These are phyloP conservation scores for Eleutherodactylus coqui DNA, from an alignment of 2,797 vertebrate species.

Conservation along the genomic window DNA sequence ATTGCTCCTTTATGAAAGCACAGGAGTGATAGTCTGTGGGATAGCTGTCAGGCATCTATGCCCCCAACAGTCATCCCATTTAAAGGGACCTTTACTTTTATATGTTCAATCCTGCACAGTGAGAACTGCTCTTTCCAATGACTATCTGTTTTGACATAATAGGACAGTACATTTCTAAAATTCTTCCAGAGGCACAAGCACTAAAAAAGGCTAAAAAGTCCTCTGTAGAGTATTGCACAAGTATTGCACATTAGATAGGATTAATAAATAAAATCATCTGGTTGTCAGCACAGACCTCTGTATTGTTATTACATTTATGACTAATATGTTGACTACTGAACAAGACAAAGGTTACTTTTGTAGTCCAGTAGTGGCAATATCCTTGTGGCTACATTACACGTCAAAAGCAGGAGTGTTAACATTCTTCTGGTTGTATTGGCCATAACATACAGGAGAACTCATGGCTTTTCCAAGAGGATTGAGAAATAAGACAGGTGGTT, in stretches of 20 bases:
- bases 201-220: not conserved
- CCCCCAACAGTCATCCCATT: no score
- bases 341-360: not conserved
- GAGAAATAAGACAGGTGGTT: conserved; percentile 56
- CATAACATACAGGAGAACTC: conserved; percentile 34
- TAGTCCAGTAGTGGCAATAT: not conserved
- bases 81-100: no score
- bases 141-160: no score
- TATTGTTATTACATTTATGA: not conserved
- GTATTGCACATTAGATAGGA: not conserved
- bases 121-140: no score
- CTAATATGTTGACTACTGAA: not conserved
- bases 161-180: no score
- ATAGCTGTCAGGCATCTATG: no score
- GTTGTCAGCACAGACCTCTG: not conserved
- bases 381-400: conserved; percentile 12
- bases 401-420: conserved; percentile 31
- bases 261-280: no score
- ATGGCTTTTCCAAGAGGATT: conserved; percentile 41
- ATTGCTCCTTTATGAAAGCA: no score
- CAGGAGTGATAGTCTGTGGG: no score
- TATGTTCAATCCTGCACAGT: no score
- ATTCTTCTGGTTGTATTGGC: conserved; percentile 29
- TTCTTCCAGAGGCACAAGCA: no score
- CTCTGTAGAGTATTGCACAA: not conserved